Percentiles rank a stretch among this genome's conserved stretches.
Evolutionary conservation across 2,888 invertebrate genomes (phyloP).

Genomic region (Callimorpha dominula): DNA sequence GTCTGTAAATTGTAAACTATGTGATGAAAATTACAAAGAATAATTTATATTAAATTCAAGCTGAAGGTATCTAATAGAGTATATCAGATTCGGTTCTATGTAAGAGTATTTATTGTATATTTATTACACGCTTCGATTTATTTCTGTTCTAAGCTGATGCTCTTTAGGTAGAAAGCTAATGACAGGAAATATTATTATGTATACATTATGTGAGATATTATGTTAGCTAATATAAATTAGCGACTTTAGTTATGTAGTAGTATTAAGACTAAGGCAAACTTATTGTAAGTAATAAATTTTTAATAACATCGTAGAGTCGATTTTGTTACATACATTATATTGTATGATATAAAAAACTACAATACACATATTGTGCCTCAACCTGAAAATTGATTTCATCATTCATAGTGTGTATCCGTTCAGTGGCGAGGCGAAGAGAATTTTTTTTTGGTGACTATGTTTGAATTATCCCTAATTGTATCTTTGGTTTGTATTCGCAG

Average conservation of each 20-base stretch:
- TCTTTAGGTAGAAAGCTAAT: conserved; percentile 65
- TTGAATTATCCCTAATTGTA: too few relatives aligned
- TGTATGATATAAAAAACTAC: conserved; percentile 3
- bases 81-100: conserved; percentile 72
- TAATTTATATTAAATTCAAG: conserved; percentile 69
- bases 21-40: conserved; percentile 79
- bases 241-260: conserved; percentile 75
- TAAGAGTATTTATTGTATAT: conserved; percentile 84
- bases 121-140: conserved; percentile 75
- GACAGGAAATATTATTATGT: conserved; percentile 71
- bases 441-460: too few relatives aligned
- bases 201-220: conserved; percentile 80
- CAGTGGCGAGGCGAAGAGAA: too few relatives aligned
- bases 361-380: too few relatives aligned
- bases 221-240: conserved; percentile 82
- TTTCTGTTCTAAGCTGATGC: conserved; percentile 72
- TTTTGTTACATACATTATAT: conserved; percentile 10
- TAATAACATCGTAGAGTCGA: conserved; percentile 65
- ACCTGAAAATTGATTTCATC: too few relatives aligned
- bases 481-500: too few relatives aligned
- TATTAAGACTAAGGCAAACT: conserved; percentile 80
- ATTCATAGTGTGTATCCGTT: too few relatives aligned
- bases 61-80: conserved; percentile 65
- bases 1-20: conserved; percentile 80
- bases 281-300: conserved; percentile 85